Evolutionary conservation across 2,797 vertebrate species (phyloP), one percentile per base, ranked within the genome.

Genomic region (Bucorvus abyssinicus): DNA sequence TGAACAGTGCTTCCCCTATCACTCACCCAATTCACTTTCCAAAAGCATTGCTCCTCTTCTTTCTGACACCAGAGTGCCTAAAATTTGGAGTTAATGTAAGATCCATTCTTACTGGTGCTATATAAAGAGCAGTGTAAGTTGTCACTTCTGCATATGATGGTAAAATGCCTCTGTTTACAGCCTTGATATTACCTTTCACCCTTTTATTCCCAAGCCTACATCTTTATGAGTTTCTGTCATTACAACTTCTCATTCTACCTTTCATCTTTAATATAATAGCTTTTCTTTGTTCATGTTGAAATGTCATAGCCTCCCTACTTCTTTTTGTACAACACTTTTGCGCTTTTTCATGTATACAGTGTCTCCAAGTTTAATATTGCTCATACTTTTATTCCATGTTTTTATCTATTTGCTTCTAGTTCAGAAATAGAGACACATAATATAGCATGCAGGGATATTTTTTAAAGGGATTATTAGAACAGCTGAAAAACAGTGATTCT

Each of bases 401-500:
- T 88, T 59, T 73, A 3, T 69, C 40, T 84, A 23, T 78, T 92
- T 65, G 18, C 26, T 71, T 53, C 36, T 60, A 38, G 49, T 36
- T 84, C 27, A 68, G 77, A 91, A 86, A 67, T 29, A 61, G 47
- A 61, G n/a, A 42, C 23, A 61, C 36, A 14, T 73, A 86, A 57
- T 24, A 27, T 0, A 82, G 21, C 42, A 47, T 34, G 44, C 32
- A 50, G 30, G 29, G 26, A 44, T 86, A 61, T 87, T 93, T 91
- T 65, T 81, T 22, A 76, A 93, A 88, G 14, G 18, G 23, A n/a
- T 76, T 79, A 77, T 81, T 61, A 91, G 38, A 88, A 67, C 61
- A 90, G 44, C 78, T 93, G 81, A 89, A 88, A 93, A 94, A 63
- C 6, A 4, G 24, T 56, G 34, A 80, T 93, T 92, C 63, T 68